Base-by-base conservation (phyloP, 2,113 vertebrate species). In the Hystrix brachyura region DNA sequence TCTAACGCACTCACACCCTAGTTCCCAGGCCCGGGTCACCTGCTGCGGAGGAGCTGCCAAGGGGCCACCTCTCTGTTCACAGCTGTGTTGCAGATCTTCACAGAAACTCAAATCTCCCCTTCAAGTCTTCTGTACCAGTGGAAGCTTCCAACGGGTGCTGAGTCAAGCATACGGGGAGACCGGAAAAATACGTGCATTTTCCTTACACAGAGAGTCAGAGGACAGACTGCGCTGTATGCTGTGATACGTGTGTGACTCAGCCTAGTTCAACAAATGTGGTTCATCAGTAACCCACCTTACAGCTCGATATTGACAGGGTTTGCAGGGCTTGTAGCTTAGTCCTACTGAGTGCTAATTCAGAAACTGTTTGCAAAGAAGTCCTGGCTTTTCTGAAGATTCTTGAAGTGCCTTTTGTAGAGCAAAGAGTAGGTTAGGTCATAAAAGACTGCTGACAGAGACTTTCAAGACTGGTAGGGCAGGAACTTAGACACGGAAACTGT, bases 291-390 rank as follows among this genome's bases (percentile, higher is more conserved):
- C 62, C 4, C 0, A 0, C 55, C 51, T 48, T 81, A 69, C 0
- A 57, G 3, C 43, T 94, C 65, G 64, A 1, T 43, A 55, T 48
- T 82, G 80, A 78, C 17, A 65, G 32, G 13, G 38, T 57, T 86
- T 81, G 48, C 79, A 96, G 55, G 64, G 90, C 29, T 86, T 91
- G 64, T 48, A 85, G 74, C 25, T 13, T 67, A 55, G 55, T 80
- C 53, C 34, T 78, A 48, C 13, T 13, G 51, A 59, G 59, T 65
- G 48, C 91, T 96, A 69, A 62, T 81, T 90, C 59, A 85, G n/a
- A 55, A 3, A 19, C 34, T 53, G 14, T 57, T 46, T 90, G 60
- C 48, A 38, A 60, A 65, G 71, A 51, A 74, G 65, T 46, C 2
- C 7, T 32, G 3, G 7, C 59, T 95, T 92, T 62, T 74, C 51